Base-by-base conservation (phyloP, 2,797 vertebrate species). In the Sebastolobus altivelis region DNA sequence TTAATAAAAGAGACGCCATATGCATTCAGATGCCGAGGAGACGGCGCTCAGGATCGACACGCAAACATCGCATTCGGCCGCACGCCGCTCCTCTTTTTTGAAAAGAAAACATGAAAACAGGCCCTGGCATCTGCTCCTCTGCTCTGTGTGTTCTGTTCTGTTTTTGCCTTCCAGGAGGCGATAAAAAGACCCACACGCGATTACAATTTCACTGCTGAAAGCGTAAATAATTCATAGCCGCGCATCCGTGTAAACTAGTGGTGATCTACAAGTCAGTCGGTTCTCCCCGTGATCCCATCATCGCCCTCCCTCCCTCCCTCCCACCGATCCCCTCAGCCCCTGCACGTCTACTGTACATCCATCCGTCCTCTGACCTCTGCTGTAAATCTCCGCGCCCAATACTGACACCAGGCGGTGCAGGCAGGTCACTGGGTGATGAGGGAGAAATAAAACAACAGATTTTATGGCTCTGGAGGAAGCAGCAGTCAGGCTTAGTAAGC, bases 361-460 rank as follows among this genome's bases (percentile, higher is more conserved):
- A 79, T 73, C 65, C n/a, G 11, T 81, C 72, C 81, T 79, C 82
- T 88, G 82, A 92, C 87, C 88, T 74, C 68, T 10, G 56, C 79
- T 79, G 81, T 89, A 89, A 91, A 92, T 91, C 87, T 85, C 60
- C 8, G 58, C 12, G 80, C 87, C 71, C 85, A 87, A 91, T 43
- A 93, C 84, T 93, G 94, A 94, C 94, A 93, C 93, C 92, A 88
- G 90, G 92, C 79, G 93, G 93, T 80, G 66, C 22, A 82, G 81
- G 76, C 79, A 54, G 86, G 81, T 79, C 80, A 74, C 65, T 77
- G 61, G 87, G 84, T 68, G 83, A 83, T 37, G 62, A 67, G 81
- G 66, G 56, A 35, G 68, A 68, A 65, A 87, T 88, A 89, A 90
- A 91, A 88, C 67, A 86, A 70, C 46, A 66, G 81, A 75, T 81